Base-by-base conservation (phyloP, 2,888 invertebrate species). In the Villa cingulata region DNA sequence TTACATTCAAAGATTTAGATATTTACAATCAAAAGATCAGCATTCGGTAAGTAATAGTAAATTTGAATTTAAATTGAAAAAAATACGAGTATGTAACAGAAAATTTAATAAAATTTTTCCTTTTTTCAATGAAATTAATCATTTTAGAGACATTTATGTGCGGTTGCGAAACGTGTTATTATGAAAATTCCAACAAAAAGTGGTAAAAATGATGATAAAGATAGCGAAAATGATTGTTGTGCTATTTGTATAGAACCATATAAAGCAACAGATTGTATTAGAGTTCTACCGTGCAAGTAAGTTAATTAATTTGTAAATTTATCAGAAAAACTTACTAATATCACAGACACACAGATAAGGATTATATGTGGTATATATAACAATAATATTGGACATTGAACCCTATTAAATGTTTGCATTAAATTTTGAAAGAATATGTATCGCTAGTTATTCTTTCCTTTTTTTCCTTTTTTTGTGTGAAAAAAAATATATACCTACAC, bases 231-330 rank as follows among this genome's bases (percentile, higher is more conserved):
- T 56, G 92, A 94, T 66, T 89, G 89, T 63, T 95, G 94, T 71
- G 92, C 94, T 53, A 86, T 95, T 55, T 95, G 94, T 70, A 91
- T 95, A 65, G 94, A 95, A 68, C 83, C 85, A 6, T 95, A 92
- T 70, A 86, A 85, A 72, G 75, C 83, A 46, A 80, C 85, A 12
- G 94, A 94, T 70, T 80, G 87, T 39, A 78, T 94, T 50, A 72
- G 94, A 65, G 84, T 86, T 62, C 75, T 95, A 61, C 92, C 92
- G 51, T 94, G 94, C 83, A 84, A 83, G 91, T 91, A 68, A 78
- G 79, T 70, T 17, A n/a, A n/a, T 14, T 15, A 39, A 19, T 7
- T 37, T 37, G 16, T n/a, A n/a, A n/a, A n/a, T n/a, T n/a, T n/a
- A n/a, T n/a, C n/a, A n/a, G n/a, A n/a, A n/a, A n/a, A n/a, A n/a